Evolutionary conservation across 1,140 invertebrate species (phyloP).

Genomic region (Apis florea): DNA sequence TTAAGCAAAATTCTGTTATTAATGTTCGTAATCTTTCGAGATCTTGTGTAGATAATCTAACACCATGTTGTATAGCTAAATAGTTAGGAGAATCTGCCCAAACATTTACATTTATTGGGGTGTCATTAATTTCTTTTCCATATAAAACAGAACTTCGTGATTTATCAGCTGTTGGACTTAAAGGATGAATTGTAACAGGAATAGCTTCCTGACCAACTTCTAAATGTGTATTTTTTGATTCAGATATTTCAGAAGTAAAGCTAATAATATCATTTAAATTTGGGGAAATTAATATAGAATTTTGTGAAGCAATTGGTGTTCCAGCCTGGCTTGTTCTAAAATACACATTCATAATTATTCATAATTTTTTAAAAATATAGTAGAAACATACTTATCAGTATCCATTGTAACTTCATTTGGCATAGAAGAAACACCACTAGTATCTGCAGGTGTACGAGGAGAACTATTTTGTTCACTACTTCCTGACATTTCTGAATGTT

Average conservation of each 20-base stretch:
- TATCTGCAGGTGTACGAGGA: constrained; percentile 83
- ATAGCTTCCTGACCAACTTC: constrained; percentile 81
- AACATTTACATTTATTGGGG: constrained; percentile 83
- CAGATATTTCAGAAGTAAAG: constrained; percentile 71
- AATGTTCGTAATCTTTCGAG: constrained; percentile 91
- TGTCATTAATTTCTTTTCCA: constrained; percentile 76
- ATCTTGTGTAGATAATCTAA: constrained; percentile 89
- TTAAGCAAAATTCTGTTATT: constrained; percentile 93
- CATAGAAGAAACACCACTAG: constrained; percentile 80
- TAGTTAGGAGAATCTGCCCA: constrained; percentile 81
- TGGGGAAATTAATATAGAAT: constrained; percentile 68
- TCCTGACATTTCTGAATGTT: constrained; percentile 80
- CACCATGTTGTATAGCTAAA: constrained; percentile 83
- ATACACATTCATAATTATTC: constrained; percentile 4
- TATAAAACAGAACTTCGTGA: constrained; percentile 51
- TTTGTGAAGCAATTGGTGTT: constrained; percentile 72
- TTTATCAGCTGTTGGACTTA: constrained; percentile 82
- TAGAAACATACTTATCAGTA: constrained; percentile 71
- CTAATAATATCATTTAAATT: constrained; percentile 69
- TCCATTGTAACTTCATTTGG: constrained; percentile 78
- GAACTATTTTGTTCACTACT: constrained; percentile 84
- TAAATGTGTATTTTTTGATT: constrained; percentile 61
- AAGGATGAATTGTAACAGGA: constrained; percentile 82
- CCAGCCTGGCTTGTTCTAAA: constrained; percentile 76
- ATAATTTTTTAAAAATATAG: neutral